Base-by-base conservation (phyloP, 1,140 invertebrate species). In the Tigriopus japonicus region DNA sequence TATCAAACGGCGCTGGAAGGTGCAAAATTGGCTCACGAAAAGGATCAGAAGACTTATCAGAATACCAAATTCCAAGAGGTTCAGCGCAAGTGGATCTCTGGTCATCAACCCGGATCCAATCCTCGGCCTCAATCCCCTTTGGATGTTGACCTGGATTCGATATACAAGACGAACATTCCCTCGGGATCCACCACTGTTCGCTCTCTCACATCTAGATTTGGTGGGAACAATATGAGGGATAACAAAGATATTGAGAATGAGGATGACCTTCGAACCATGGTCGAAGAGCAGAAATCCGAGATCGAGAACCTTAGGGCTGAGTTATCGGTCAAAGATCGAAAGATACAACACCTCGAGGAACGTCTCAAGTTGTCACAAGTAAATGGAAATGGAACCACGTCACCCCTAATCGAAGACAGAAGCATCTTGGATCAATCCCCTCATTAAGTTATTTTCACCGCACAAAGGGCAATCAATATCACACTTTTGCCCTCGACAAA, bases 11-110 rank as follows among this genome's bases (percentile, higher is more conserved):
- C 24, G 6, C n/a, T 21, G 3, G 14, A 21, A 6, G 52, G 15
- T 5, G 15, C 14, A 21, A 21, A 54, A 21, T 14, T 24, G 14
- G 14, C 15, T 17, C 24, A 21, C 24, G 17, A n/a, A 28, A 54
- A 54, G 15, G 3, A 17, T 54, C 17, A n/a, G 28, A 35, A 35
- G 28, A 35, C 28, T 35, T 35, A 54, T 54, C n/a, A 21, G 52
- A 54, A 54, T 54, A 54, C 15, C 52, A 54, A 54, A 21, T 54
- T 54, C 52, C 52, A 54, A 54, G 52, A 54, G 17, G 52, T 54
- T 24, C 52, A 54, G 24, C 15, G 24, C 5, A 54, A 54, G 24
- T 54, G 52, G 52, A 54, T 28, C 14, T n/a, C 23, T 21, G 14
- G 15, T 28, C 17, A n/a, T 21, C 52, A 17, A 19, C 17, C 17